A percentile compares a stretch with the other conserved stretches of the same genome.
phyloP scores from a whole-genome alignment of 2,888 invertebrate genomes.

The Mermis nigrescens region DNA sequence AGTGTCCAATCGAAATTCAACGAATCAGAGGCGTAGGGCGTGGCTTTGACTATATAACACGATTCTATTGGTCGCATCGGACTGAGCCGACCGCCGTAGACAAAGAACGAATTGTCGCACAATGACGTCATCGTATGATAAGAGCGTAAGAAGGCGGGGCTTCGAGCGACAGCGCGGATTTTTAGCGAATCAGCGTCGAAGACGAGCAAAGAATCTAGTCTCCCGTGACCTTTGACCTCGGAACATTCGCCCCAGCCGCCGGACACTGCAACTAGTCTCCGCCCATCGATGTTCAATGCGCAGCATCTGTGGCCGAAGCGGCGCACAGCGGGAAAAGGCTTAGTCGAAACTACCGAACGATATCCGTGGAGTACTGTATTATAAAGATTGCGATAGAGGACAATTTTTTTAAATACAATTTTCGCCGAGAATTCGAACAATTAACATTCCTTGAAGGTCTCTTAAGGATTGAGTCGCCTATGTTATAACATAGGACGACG shows the following conservation, averaged over 20 bases:
- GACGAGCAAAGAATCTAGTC: background rate
- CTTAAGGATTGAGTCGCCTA: too few relatives aligned
- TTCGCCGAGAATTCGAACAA: too few relatives aligned
- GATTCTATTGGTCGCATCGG: background rate
- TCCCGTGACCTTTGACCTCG: background rate
- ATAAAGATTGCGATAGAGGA: too few relatives aligned
- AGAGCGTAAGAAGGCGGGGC: background rate
- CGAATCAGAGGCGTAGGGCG: background rate
- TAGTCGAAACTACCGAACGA: too few relatives aligned
- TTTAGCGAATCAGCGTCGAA: background rate
- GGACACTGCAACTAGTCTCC: background rate
- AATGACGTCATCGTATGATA: background rate
- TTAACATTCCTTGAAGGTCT: too few relatives aligned
- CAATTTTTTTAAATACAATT: too few relatives aligned
- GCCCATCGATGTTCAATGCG: background rate
- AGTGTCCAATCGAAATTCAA: too few relatives aligned
- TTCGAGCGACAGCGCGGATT: too few relatives aligned
- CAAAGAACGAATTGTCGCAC: constrained; percentile 13
- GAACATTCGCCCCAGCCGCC: background rate
- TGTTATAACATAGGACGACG: too few relatives aligned
- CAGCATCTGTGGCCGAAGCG: background rate
- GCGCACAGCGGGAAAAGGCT: background rate
- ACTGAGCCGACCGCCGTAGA: constrained; percentile 2
- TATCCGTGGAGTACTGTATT: too few relatives aligned
- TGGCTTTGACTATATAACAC: background rate